Evolutionary conservation across 2,888 invertebrate genomes (phyloP).

Genomic region (Arge pagana): DNA sequence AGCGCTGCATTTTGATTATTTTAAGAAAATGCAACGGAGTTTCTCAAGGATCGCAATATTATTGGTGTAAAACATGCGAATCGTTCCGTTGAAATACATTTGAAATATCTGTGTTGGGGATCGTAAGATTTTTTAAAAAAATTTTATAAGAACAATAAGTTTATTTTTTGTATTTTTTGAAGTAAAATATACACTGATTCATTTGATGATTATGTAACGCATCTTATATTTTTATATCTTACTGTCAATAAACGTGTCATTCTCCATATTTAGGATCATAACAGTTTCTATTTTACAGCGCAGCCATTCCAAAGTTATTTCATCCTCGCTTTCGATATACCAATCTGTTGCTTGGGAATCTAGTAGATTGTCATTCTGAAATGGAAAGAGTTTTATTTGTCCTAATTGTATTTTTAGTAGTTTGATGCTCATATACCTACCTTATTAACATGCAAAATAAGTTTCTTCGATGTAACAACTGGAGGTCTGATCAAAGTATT

Average conservation of each 20-base stretch:
- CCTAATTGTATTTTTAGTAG: constrained; percentile 11
- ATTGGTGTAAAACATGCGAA: too few species aligned
- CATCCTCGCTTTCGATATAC: constrained; percentile 68
- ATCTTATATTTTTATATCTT: constrained; percentile 29
- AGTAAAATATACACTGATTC: constrained; percentile 47
- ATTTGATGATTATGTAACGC: constrained; percentile 34
- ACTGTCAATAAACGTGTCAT: constrained; percentile 55
- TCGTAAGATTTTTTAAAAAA: too few species aligned
- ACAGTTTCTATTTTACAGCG: constrained; percentile 76
- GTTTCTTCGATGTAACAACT: constrained; percentile 63
- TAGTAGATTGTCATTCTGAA: constrained; percentile 64
- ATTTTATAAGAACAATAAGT: constrained; percentile 31
- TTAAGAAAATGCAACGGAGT: too few species aligned
- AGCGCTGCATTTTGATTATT: too few species aligned
- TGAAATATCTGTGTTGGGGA: too few species aligned
- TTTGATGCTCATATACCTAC: constrained; percentile 56
- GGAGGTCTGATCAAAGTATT: constrained; percentile 75
- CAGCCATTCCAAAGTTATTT: constrained; percentile 70
- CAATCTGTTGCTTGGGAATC: constrained; percentile 70
- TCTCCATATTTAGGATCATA: constrained; percentile 74
- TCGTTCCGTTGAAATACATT: too few species aligned
- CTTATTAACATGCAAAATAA: constrained; percentile 75
- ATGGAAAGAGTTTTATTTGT: constrained; percentile 27
- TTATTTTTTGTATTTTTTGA: constrained; percentile 44
- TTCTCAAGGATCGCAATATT: too few species aligned